A percentile compares a stretch with the other conserved stretches of the same genome.
Conservation (phyloP, 1,140 invertebrate genomes). For the Pararge aegeria region DNA sequence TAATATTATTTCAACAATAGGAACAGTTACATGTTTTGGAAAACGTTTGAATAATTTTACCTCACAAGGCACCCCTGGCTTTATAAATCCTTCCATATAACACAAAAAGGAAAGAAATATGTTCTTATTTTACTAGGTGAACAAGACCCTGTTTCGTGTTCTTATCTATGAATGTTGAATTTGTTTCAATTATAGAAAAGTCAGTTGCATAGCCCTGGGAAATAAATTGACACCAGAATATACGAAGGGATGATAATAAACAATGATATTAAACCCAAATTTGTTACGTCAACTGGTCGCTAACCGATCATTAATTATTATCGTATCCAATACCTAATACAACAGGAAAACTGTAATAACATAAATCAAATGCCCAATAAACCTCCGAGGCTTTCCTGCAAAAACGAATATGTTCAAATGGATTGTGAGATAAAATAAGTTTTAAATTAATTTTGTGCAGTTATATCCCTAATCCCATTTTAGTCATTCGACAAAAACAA, state of each 20-base stretch:
- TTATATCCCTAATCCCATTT: too few relatives aligned
- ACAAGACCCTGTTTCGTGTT: not conserved
- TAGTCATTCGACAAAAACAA: too few relatives aligned
- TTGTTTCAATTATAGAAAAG: too few relatives aligned
- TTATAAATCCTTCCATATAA: not conserved
- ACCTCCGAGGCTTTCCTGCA: not conserved
- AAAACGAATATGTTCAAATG: not conserved
- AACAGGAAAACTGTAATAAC: conserved; percentile 10
- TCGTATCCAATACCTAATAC: conserved; percentile 9
- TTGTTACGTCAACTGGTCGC: not conserved
- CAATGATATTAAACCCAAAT: conserved; percentile 2
- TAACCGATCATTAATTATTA: conserved; percentile 1
- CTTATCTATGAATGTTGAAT: not conserved
- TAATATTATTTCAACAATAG: too few relatives aligned
- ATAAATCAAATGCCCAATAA: conserved; percentile 7
- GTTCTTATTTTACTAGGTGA: not conserved
- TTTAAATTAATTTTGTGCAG: too few relatives aligned
- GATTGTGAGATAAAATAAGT: too few relatives aligned
- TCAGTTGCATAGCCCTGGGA: not conserved
- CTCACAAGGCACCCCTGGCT: not conserved
- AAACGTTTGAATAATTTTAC: not conserved
- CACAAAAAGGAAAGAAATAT: not conserved
- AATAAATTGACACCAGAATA: not conserved
- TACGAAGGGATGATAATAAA: not conserved
- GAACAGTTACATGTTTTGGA: not conserved